Conservation (phyloP, 2,797 vertebrate species). For the Crenuchus spilurus region DNA sequence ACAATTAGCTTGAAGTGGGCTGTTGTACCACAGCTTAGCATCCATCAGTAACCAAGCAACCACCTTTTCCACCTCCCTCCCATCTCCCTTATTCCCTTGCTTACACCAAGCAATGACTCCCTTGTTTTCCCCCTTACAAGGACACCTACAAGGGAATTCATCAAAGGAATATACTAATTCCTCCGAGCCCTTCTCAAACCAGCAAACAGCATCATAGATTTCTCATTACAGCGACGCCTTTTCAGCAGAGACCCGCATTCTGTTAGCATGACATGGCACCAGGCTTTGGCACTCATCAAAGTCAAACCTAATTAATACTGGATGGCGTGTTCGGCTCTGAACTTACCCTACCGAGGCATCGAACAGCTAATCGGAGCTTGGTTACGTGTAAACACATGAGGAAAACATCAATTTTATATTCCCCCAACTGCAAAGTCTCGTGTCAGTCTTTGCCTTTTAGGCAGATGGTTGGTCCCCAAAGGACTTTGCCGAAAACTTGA, state of each 20-base stretch:
- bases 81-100: constrained; percentile 44
- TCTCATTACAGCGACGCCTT: not conserved
- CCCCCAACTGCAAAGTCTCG: not conserved
- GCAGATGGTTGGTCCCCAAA: constrained; percentile 37
- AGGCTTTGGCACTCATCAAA: constrained; percentile 36
- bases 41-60: constrained; percentile 67
- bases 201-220: not conserved
- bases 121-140: constrained; percentile 19
- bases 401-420: constrained; percentile 15
- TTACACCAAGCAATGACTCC: constrained; percentile 40
- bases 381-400: constrained; percentile 20
- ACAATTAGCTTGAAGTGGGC: constrained; percentile 61
- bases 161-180: constrained; percentile 28
- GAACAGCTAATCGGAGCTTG: constrained; percentile 1
- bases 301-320: constrained; percentile 42
- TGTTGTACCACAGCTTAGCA: constrained; percentile 52
- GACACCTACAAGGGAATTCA: constrained; percentile 32
- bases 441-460: constrained; percentile 15
- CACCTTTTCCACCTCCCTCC: constrained; percentile 22
- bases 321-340: constrained; percentile 30
- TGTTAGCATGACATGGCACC: constrained; percentile 29
- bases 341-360: constrained; percentile 1
- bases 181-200: not conserved
- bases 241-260: constrained; percentile 4
- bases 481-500: constrained; percentile 38